Evolutionary conservation across 2,888 invertebrate species (phyloP).

Genomic region (Hesperia comma): DNA sequence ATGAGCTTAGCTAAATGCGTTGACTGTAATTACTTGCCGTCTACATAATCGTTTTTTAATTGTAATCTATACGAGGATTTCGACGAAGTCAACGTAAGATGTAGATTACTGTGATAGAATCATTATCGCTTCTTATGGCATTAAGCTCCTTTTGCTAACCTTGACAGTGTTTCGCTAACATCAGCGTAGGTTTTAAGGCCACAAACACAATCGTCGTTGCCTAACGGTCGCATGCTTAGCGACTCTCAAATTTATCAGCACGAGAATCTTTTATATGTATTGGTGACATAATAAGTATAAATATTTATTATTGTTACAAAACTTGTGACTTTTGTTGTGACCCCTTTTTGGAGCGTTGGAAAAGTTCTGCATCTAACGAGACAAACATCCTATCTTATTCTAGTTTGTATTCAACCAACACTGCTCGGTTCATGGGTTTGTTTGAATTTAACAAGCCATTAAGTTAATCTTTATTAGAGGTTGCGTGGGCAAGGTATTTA

Average conservation of each 20-base stretch:
- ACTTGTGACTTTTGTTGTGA: conserved; percentile 9
- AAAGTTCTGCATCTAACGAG: neutral
- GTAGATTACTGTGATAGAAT: conserved; percentile 8
- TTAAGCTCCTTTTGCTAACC: conserved; percentile 46
- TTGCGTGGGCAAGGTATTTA: conserved; percentile 72
- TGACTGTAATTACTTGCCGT: conserved; percentile 2
- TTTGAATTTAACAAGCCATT: conserved; percentile 50
- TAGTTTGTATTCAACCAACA: neutral
- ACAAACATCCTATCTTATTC: neutral
- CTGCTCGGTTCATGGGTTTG: conserved; percentile 2
- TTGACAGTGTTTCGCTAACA: conserved; percentile 63
- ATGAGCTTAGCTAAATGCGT: neutral
- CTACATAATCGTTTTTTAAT: conserved; percentile 31
- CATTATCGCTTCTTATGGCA: conserved; percentile 35
- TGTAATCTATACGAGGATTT: conserved; percentile 14
- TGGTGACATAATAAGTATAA: conserved; percentile 49
- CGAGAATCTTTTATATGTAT: conserved; percentile 48
- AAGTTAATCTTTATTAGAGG: conserved; percentile 58
- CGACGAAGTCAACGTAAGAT: conserved; percentile 1
- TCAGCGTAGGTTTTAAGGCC: conserved; percentile 63
- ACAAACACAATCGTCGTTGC: conserved; percentile 56
- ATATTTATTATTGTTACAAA: conserved; percentile 46
- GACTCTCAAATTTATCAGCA: conserved; percentile 51
- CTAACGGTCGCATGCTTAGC: conserved; percentile 53
- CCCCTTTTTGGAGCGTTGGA: conserved; percentile 39